A percentile compares a stretch with the other conserved stretches of the same genome.
Conservation (phyloP, 2,888 invertebrate genomes). For the Eupeodes latifasciatus region DNA sequence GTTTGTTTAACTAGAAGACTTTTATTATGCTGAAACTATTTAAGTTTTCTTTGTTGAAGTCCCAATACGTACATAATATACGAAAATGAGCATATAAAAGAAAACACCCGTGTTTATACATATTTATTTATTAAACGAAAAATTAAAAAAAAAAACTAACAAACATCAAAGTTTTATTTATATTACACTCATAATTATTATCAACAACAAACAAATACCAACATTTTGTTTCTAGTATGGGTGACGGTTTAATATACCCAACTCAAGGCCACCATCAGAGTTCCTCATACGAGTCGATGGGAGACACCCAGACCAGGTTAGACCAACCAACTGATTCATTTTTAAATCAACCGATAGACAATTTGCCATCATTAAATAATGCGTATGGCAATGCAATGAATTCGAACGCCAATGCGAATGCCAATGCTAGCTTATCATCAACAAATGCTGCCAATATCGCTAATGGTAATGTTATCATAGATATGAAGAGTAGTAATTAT, state of each 20-base stretch:
- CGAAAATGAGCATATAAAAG: neutral
- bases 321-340: constrained; percentile 85
- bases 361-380: constrained; percentile 79
- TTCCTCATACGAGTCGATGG: constrained; percentile 94
- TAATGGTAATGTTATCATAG: constrained; percentile 78
- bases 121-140: constrained; percentile 6
- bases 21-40: constrained; percentile 24
- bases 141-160: constrained; percentile 21
- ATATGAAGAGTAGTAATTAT: constrained; percentile 75
- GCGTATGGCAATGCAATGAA: constrained; percentile 56
- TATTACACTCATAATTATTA: constrained; percentile 55
- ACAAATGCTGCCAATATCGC: constrained; percentile 71
- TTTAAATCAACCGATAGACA: constrained; percentile 79
- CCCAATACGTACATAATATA: constrained; percentile 1
- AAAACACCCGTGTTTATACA: constrained; percentile 38
- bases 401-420: constrained; percentile 71
- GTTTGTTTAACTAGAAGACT: neutral
- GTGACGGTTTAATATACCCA: constrained; percentile 94
- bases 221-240: constrained; percentile 88
- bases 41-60: constrained; percentile 9
- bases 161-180: constrained; percentile 40
- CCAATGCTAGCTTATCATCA: constrained; percentile 74
- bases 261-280: constrained; percentile 90
- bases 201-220: constrained; percentile 63
- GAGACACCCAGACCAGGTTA: constrained; percentile 93